Conservation (phyloP, 2,113 vertebrate genomes). For the Leptobrachium leishanense region DNA sequence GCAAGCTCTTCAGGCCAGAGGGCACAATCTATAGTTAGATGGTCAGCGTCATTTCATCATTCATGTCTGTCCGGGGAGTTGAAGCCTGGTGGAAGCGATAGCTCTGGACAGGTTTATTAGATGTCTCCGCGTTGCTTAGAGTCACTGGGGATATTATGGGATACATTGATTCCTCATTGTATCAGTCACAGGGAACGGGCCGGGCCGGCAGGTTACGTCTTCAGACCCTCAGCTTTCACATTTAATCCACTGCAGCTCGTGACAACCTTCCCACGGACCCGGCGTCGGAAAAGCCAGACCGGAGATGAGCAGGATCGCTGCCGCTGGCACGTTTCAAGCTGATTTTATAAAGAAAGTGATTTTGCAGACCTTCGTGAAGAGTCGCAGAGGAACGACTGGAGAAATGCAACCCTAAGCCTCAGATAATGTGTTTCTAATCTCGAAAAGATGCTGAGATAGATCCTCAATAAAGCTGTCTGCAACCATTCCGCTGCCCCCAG, state of each 20-base stretch:
- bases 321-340: slow-evolving; percentile 9
- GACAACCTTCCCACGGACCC: neutral
- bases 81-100: no score
- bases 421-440: slow-evolving; percentile 25
- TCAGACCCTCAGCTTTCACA: neutral
- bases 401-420: slow-evolving; percentile 16
- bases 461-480: neutral
- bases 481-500: neutral
- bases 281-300: neutral
- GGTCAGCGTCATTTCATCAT: no score
- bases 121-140: no score
- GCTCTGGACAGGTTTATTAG: no score
- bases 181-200: neutral
- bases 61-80: no score
- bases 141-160: no score
- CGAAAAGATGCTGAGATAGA: slow-evolving; percentile 4
- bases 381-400: neutral
- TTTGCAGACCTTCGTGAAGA: neutral
- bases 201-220: no score
- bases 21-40: no score
- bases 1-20: no score
- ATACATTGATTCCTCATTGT: neutral
- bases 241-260: neutral
- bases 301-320: neutral
- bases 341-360: slow-evolving; percentile 24